Conservation (phyloP, 1,140 invertebrate genomes). For the Lamellibrachia luymesi region DNA sequence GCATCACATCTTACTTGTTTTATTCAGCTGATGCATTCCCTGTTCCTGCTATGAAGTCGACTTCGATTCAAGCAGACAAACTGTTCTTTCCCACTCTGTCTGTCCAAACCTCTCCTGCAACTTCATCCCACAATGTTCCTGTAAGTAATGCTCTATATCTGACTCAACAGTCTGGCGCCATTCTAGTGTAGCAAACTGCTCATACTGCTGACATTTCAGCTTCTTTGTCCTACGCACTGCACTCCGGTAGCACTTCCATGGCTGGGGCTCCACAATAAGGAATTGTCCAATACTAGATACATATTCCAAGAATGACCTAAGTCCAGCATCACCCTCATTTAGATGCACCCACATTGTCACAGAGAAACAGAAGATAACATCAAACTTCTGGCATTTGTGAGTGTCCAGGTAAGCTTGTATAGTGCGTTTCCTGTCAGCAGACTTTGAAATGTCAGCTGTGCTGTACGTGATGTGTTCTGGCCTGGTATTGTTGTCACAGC, state of each 20-base stretch:
- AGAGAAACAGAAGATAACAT: conserved; percentile 75
- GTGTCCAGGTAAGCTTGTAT: conserved; percentile 21
- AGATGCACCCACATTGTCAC: conserved; percentile 86
- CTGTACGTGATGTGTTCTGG: neutral
- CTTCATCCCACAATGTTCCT: conserved; percentile 19
- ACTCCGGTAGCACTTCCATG: conserved; percentile 76
- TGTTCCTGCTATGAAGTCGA: neutral
- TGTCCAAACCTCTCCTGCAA: conserved; percentile 11
- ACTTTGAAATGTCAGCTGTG: conserved; percentile 62
- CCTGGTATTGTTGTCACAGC: neutral
- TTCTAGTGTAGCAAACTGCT: conserved; percentile 62
- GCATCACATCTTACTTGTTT: neutral
- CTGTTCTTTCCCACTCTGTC: conserved; percentile 16
- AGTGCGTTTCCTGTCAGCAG: conserved; percentile 34
- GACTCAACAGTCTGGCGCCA: conserved; percentile 61
- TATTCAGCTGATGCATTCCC: neutral
- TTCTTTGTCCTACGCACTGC: conserved; percentile 70
- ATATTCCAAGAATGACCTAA: conserved; percentile 60
- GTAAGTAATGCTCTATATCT: conserved; percentile 65
- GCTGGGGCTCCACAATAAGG: conserved; percentile 76
- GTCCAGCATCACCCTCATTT: conserved; percentile 73
- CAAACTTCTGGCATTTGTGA: conserved; percentile 61
- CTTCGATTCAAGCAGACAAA: conserved; percentile 7
- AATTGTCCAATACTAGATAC: conserved; percentile 62
- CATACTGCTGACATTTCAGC: conserved; percentile 63